Base-by-base conservation (phyloP, 1,140 invertebrate genomes). In the Lysiphlebus fabarum region DNA sequence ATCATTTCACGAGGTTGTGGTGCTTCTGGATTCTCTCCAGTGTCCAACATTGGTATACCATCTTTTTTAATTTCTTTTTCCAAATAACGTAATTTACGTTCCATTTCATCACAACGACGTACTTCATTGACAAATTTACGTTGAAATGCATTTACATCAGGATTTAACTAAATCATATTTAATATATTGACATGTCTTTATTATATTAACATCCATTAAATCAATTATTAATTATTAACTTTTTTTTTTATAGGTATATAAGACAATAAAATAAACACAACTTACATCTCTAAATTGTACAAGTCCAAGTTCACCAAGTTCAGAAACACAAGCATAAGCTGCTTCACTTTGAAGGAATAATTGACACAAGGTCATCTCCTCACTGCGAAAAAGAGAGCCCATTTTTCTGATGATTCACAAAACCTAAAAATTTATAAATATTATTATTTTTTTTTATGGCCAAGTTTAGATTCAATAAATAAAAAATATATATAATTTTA, bases 1-100 rank as follows among this genome's bases (percentile, higher is more conserved):
- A 99, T 98, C 95, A 99, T 99, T 81, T 99, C 97, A 54, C 96
- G 83, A 1, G 97, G 96, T 68, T 96, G 94, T 0, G 97, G 97
- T 8, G 97, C 97, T 78, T 98, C 96, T 0, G 96, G 96, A 75
- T 94, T 98, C 73, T 99, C 96, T 1, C 95, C 95, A 1, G 94
- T 95, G 70, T 99, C 96, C 74, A 96, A 73, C 90, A 99, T 96
- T 1, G 93, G 93, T 63, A 99, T 97, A 6, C 86, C 91, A 82
- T 99, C 97, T 69, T 97, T 98, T 65, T 95, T 92, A 63, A 99
- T 98, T 81, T 99, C 96, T 72, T 96, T 97, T 75, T 99, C 96
- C 69, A 99, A 78, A 74, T 96, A 99, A 7, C 95, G 87, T 40
- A 97, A 80, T 75, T 96, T 96, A 37, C 95, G 83, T 79, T 97